Conservation (phyloP, 2,113 vertebrate genomes). For the Erpornis zantholeuca region DNA sequence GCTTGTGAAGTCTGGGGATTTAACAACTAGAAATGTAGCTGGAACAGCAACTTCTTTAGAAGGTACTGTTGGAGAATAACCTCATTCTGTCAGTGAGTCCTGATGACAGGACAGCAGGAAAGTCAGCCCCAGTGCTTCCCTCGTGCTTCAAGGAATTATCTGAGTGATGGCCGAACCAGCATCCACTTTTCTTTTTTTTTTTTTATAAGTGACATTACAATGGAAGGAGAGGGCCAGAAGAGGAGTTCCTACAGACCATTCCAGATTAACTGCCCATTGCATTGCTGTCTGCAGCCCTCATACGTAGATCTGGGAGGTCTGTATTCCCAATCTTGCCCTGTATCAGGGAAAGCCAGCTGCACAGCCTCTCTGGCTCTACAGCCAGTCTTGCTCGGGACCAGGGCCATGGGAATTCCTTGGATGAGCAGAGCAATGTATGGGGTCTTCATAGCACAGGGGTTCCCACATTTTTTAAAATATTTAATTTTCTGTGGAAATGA, state of each 20-base stretch:
- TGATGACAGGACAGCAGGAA: not conserved
- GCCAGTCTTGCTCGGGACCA: not conserved
- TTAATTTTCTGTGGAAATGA: not conserved
- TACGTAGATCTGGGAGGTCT: not conserved
- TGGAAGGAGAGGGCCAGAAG: not conserved
- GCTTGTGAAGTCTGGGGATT: not conserved
- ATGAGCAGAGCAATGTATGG: not conserved
- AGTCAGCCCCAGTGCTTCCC: not conserved
- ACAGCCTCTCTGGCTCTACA: not conserved
- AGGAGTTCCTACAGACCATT: not conserved
- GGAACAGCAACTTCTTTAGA: not conserved
- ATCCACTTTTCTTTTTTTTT: fast-evolving
- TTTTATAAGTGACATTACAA: not conserved
- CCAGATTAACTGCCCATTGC: not conserved
- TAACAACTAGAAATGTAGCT: not conserved
- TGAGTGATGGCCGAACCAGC: not conserved
- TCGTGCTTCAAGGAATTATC: not conserved
- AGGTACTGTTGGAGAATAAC: not conserved
- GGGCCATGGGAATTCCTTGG: not conserved
- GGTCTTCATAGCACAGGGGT: not conserved
- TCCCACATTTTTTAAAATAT: not conserved
- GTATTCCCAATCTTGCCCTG: not conserved
- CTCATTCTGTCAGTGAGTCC: conserved; percentile 2
- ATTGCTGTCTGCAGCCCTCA: not conserved
- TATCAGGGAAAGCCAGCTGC: too few species aligned